Percentiles rank a stretch among this genome's conserved stretches.
These are phyloP conservation scores for Chironex yamaguchii DNA, from an alignment of 30 jellyfish, hydroid and myxozoan genomes.

Conservation along the genomic window DNA sequence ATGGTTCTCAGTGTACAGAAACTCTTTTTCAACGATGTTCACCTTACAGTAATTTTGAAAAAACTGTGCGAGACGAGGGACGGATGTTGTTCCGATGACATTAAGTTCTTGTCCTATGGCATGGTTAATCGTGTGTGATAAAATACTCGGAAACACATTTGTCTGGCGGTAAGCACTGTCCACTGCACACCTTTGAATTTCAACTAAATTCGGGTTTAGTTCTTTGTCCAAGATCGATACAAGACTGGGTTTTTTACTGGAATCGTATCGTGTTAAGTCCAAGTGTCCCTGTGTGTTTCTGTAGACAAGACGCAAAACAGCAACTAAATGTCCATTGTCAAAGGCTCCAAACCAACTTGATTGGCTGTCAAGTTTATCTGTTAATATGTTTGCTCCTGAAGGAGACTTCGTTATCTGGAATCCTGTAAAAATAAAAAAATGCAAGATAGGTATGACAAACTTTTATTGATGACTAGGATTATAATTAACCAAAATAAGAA, in stretches of 20 bases:
- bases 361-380: conserved; percentile 68
- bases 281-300: conserved; percentile 67
- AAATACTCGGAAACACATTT: conserved; percentile 33
- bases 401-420: conserved; percentile 46
- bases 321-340: conserved; percentile 53
- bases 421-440: conserved; percentile 31
- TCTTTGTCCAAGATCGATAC: neutral
- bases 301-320: conserved; percentile 67
- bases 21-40: conserved; percentile 49
- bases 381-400: conserved; percentile 53
- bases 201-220: conserved; percentile 19
- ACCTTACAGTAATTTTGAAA: conserved; percentile 23
- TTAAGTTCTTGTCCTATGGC: conserved; percentile 9
- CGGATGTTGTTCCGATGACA: conserved; percentile 65
- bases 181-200: conserved; percentile 77
- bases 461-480: no score
- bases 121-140: conserved; percentile 3
- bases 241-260: conserved; percentile 64
- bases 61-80: conserved; percentile 52
- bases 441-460: no score
- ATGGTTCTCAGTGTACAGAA: conserved; percentile 56
- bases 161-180: conserved; percentile 39
- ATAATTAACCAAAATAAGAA: no score
- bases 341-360: conserved; percentile 77
- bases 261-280: conserved; percentile 73